Evolutionary conservation across 2,113 vertebrate genomes (phyloP), one percentile per base, ranked within the genome.

Genomic region (Lethenteron camtschaticum): DNA sequence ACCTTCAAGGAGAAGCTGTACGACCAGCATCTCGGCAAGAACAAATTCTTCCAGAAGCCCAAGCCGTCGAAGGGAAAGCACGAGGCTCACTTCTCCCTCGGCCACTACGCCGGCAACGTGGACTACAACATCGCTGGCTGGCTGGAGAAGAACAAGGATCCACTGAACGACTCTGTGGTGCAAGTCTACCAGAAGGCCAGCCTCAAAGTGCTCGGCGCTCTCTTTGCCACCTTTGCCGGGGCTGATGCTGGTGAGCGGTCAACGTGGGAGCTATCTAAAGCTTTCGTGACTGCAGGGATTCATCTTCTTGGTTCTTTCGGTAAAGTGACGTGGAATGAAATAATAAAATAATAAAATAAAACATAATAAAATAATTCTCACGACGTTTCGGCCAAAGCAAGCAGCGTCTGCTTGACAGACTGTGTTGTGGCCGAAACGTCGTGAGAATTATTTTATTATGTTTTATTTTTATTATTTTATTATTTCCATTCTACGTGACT

Each of bases 61-160:
- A 74, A 74, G 70, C 66, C 57, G n/a, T 55, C 56, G 13, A 73
- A 76, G 70, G 73, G 68, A 20, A 73, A 74, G 68, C 18, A 69
- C 12, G 74, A 74, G 55, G 74, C 75, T 63, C 71, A 69, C 66
- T 75, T 73, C 70, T 69, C 70, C 56, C 73, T 74, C 71, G 69
- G 74, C 68, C 74, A 71, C 72, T 74, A 76, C n/a, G 73, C 73
- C 2, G 73, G 72, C 72, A 71, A 57, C 0, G 79, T 80, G 71
- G 77, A 81, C 75, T 80, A 80, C 76, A 82, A 80, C 72, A 73
- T 81, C 72, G 16, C 2, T 1, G 78, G 80, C 56, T 81, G 80
- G 79, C 74, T 81, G 68, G 78, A 81, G 57, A 81, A 82, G 75
- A 82, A 82, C 75, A 81, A 81, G 69, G 79, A 80, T 70, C 78